Evolutionary conservation across 2,888 invertebrate species (phyloP), one percentile per base, ranked within the genome.

Genomic region (Tetropium fuscum): DNA sequence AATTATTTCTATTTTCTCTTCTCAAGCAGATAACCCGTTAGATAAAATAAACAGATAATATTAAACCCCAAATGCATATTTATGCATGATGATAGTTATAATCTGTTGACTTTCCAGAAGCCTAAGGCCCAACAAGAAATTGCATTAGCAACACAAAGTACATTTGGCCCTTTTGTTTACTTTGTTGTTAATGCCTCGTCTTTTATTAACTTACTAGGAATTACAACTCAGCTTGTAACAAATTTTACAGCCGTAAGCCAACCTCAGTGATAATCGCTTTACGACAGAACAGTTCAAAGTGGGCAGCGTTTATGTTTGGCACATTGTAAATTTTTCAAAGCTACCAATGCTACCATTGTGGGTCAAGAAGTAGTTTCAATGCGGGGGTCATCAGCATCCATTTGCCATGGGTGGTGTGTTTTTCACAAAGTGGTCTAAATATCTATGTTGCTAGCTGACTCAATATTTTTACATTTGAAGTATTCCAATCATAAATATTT

Each of bases 301-400:
- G 45, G 62, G 58, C 32, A 49, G 62, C 60, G 58, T 57, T 60
- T 59, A 53, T 58, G 65, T 58, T 60, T 60, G 53, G 53, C 65
- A 65, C 60, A 65, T 65, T 65, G 65, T 65, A 58, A 58, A 65
- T 60, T 65, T 58, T n/a, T 60, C 19, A 32, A 49, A 60, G 30
- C 27, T 54, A 40, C 43, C 57, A 58, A n/a, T n/a, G n/a, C n/a
- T 55, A 30, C 51, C 51, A 47, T 4, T 27, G 2, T 4, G 16
- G 44, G 44, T 44, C 16, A 44, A 16, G 44, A 30, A 44, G n/a
- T n/a, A n/a, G n/a, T n/a, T n/a, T n/a, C n/a, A n/a, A n/a, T n/a
- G n/a, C n/a, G n/a, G n/a, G n/a, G n/a, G n/a, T n/a, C n/a, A n/a
- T n/a, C n/a, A n/a, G n/a, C n/a, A n/a, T n/a, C n/a, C n/a, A n/a